These are phyloP conservation scores for Deilephila porcellus DNA, from an alignment of 2,888 invertebrate species.

Conservation along the genomic window DNA sequence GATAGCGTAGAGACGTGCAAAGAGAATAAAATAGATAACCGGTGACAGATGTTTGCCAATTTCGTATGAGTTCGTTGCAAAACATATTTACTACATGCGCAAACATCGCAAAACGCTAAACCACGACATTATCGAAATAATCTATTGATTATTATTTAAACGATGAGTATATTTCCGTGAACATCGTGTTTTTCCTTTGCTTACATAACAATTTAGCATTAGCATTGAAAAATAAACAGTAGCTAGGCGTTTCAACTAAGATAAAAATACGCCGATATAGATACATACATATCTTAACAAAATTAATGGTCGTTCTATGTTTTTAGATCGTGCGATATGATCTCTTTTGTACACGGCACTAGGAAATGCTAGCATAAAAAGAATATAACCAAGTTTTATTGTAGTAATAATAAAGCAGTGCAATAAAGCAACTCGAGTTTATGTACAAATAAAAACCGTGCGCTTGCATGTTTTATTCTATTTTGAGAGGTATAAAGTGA, in stretches of 20 bases:
- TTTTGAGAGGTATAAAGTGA: background rate
- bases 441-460: background rate
- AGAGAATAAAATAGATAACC: background rate
- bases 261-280: constrained; percentile 36
- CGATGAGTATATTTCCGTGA: constrained; percentile 53
- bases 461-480: background rate
- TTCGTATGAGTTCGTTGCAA: background rate
- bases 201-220: constrained; percentile 48
- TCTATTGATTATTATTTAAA: constrained; percentile 45
- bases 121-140: constrained; percentile 39
- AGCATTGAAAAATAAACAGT: constrained; percentile 41
- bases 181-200: constrained; percentile 46
- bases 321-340: constrained; percentile 9
- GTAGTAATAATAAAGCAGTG: background rate
- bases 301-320: background rate
- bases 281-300: constrained; percentile 19
- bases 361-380: constrained; percentile 17
- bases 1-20: background rate
- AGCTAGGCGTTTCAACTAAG: constrained; percentile 36
- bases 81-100: constrained; percentile 5
- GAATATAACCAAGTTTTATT: background rate
- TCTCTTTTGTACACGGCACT: background rate
- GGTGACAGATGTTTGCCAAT: constrained; percentile 7
- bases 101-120: constrained; percentile 16
- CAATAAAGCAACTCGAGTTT: background rate